Base-by-base conservation (phyloP, 2,113 vertebrate species). In the Protomyctophum bolini region DNA sequence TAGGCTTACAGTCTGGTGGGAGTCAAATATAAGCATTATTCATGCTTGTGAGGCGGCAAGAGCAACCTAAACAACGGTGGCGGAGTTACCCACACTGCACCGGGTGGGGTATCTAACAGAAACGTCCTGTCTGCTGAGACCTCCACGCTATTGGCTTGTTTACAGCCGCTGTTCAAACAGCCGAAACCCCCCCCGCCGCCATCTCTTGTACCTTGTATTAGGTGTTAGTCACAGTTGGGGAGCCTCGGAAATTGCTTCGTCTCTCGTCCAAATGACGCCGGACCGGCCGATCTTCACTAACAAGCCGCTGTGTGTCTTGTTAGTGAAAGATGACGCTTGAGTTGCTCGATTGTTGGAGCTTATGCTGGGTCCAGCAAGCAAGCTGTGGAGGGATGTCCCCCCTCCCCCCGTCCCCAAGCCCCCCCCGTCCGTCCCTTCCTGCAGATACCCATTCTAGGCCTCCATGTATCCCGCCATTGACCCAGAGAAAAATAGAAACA, bases 171-270 rank as follows among this genome's bases (percentile, higher is more conserved):
- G 81, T 85, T 83, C 76, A 72, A 77, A 83, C 78, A 87, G 79
- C 84, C 85, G 73, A 81, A 72, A 76, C 55, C 70, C 68, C 80
- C 73, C 47, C 45, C 52, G 2, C n/a, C 52, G 2, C n/a, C 52
- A 29, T 71, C 65, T 77, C 33, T 45, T 79, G 65, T 82, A 79
- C 49, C 68, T 64, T 3, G 58, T 77, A 72, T 84, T 82, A 88
- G 87, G 83, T 80, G 74, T 89, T 85, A 84, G 90, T 89, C 88
- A 90, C 78, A 84, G 78, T 87, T 59, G 70, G 74, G 29, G 21
- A 80, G 80, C 74, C 66, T 63, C 7, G 66, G 80, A 88, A 88
- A 91, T 89, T 87, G 87, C 85, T 85, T 84, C 64, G 84, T 83
- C 87, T 41, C 79, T 80, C 79, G 72, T 85, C 70, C 80, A 70